Conservation (phyloP, 2,888 invertebrate genomes). For the Entomobrya multifasciata region DNA sequence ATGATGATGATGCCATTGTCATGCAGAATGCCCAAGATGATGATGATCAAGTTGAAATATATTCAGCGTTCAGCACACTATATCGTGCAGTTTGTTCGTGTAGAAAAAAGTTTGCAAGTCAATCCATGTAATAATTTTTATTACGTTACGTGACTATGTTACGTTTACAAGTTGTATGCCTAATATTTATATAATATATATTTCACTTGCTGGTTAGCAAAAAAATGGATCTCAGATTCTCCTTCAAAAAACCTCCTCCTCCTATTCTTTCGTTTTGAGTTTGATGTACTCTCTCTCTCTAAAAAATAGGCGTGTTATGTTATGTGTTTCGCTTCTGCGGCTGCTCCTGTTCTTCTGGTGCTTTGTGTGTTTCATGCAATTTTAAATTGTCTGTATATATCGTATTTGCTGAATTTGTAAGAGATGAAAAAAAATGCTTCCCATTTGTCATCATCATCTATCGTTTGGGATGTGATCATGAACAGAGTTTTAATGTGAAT, state of each 20-base stretch:
- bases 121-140: slow-evolving; percentile 13
- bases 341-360: not conserved
- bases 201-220: not conserved
- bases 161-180: not conserved
- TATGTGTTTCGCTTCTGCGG: not conserved
- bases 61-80: slow-evolving; percentile 2
- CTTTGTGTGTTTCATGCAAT: slow-evolving; percentile 31
- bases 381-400: slow-evolving; percentile 1
- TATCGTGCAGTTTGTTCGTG: not conserved
- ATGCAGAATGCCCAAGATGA: not conserved
- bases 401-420: not conserved
- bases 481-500: slow-evolving; percentile 45
- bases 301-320: slow-evolving; percentile 40
- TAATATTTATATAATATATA: not conserved
- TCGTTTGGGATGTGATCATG: not conserved
- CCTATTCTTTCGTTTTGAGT: not conserved
- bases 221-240: slow-evolving; percentile 5
- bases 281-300: too few relatives aligned
- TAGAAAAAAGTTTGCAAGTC: slow-evolving; percentile 11
- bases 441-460: not conserved
- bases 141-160: not conserved
- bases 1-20: not conserved
- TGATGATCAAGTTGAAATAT: slow-evolving; percentile 18
- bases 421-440: not conserved
- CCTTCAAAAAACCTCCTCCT: slow-evolving; percentile 22